Evolutionary conservation across 2,888 invertebrate species (phyloP), one percentile per base, ranked within the genome.

Genomic region (Heteropelma amictum): DNA sequence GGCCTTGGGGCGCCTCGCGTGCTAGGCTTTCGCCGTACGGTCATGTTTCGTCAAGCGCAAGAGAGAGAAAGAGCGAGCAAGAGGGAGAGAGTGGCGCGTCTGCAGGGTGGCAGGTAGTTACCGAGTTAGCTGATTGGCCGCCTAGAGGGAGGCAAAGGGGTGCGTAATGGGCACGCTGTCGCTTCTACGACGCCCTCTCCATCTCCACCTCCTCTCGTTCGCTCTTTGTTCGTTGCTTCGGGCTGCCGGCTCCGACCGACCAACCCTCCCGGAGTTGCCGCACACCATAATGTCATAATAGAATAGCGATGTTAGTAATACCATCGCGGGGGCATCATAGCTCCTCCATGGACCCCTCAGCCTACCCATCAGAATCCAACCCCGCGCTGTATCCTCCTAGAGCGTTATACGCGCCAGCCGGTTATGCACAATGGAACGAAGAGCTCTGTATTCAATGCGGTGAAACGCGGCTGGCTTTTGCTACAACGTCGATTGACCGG

Each of bases 221-320:
- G 38, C 64, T 53, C 58, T 67, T 67, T 45, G 45, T 40, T 61
- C 64, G 61, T 76, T 68, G 78, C 77, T 72, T 69, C 58, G 40
- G 72, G 76, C 74, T 60, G 58, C 42, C 33, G 33, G 68, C 45
- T 49, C 61, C 56, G 65, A 69, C 58, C 69, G n/a, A 65, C 53
- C 65, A 65, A 30, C 53, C 65, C 68, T 35, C 68, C 58, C 56
- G 47, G 53, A 75, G 73, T 77, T 73, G 68, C 73, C 56, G 75
- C 72, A 69, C 83, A 83, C 77, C 83, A 83, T 88, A 87, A 87
- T 87, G 81, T 86, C 83, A 86, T 88, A 88, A 88, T 88, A 84
- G 87, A 86, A 88, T 88, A 88, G 88, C 86, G 86, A 88, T 87
- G 88, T 88, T 88, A 88, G 88, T 86, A 88, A 88, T 87, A 86